Percentiles rank a stretch among this genome's conserved stretches.
Conservation (phyloP, 2,888 invertebrate genomes). For the Stomorhina lunata region DNA sequence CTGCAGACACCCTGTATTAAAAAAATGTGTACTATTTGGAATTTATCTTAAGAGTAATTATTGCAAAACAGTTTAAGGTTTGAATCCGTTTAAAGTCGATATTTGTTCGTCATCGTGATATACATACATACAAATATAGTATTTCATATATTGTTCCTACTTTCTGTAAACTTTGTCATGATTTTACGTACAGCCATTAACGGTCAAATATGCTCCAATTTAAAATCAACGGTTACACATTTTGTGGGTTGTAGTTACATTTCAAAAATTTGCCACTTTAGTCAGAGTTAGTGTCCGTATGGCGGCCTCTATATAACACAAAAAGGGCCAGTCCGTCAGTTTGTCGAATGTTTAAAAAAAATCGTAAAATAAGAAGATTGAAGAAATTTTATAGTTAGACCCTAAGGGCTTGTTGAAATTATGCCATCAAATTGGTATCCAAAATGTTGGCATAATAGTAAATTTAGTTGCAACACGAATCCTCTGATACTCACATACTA, state of each 20-base stretch:
- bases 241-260: conserved; percentile 56
- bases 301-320: neutral
- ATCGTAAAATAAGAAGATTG: neutral
- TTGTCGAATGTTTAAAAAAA: neutral
- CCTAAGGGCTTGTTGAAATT: conserved; percentile 78
- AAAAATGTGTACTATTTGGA: neutral
- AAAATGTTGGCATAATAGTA: conserved; percentile 69
- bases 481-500: conserved; percentile 37
- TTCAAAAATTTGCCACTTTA: conserved; percentile 75
- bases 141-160: no score
- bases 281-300: conserved; percentile 30
- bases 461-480: conserved; percentile 59
- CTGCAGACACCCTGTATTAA: neutral
- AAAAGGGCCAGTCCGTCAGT: neutral
- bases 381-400: conserved; percentile 75
- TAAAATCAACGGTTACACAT: no score
- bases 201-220: no score
- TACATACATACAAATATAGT: no score
- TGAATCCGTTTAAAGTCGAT: no score
- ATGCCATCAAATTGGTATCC: conserved; percentile 80
- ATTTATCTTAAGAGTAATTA: neutral
- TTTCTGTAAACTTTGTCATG: no score
- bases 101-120: no score
- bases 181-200: no score
- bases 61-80: no score